Conservation (phyloP, 1,140 invertebrate genomes). For the Euwallacea fornicatus region DNA sequence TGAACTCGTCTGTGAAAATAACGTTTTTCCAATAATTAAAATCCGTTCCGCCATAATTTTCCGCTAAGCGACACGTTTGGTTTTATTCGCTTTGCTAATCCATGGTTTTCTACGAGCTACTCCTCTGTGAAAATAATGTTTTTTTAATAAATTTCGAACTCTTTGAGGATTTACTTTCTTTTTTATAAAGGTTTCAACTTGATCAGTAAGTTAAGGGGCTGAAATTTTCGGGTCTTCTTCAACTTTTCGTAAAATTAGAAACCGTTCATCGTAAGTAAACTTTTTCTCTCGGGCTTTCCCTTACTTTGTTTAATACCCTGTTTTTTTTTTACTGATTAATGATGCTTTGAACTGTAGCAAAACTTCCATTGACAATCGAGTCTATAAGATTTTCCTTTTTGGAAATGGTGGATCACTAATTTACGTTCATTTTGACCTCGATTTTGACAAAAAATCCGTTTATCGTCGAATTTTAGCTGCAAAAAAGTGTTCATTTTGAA, state of each 20-base stretch:
- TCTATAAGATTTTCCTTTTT: not conserved
- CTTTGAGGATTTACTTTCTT: too few relatives aligned
- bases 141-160: not conserved
- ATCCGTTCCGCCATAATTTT: not conserved
- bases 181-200: too few relatives aligned
- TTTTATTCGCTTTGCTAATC: conserved; percentile 1
- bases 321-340: not conserved
- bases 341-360: not conserved
- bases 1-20: not conserved
- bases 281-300: not conserved
- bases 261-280: too few relatives aligned
- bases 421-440: not conserved
- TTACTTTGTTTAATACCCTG: not conserved
- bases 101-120: not conserved
- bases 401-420: not conserved
- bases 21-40: not conserved
- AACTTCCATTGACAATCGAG: not conserved
- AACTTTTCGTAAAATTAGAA: too few relatives aligned
- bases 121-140: not conserved
- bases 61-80: not conserved
- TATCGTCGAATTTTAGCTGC: not conserved
- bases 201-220: too few relatives aligned
- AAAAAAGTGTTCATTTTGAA: not conserved
- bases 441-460: conserved; percentile 1
- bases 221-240: too few relatives aligned